Evolutionary conservation across 2,888 invertebrate species (phyloP).

Genomic region (Antheraea yamamai): DNA sequence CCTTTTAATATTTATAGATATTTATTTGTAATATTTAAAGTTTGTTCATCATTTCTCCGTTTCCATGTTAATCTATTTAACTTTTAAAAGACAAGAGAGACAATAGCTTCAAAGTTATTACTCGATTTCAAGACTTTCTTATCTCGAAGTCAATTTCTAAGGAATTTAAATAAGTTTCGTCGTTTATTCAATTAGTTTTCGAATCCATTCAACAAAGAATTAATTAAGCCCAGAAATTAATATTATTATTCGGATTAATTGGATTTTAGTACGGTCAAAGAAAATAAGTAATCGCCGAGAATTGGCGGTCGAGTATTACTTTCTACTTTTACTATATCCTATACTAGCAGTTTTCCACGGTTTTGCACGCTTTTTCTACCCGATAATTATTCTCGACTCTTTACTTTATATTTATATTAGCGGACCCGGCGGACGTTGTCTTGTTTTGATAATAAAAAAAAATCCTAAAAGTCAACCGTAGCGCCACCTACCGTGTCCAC

Average conservation of each 20-base stretch:
- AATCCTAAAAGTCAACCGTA: too few relatives aligned
- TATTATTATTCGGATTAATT: neutral
- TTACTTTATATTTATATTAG: too few relatives aligned
- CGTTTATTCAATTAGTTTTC: slow-evolving; percentile 10
- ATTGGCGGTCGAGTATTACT: neutral
- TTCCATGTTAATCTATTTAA: neutral
- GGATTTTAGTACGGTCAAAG: neutral
- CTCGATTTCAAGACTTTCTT: neutral
- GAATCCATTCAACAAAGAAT: neutral
- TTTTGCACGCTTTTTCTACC: too few relatives aligned
- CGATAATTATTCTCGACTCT: too few relatives aligned
- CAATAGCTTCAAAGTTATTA: neutral
- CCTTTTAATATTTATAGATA: too few relatives aligned
- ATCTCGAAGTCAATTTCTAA: neutral
- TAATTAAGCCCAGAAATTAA: slow-evolving; percentile 1
- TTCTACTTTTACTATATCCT: too few relatives aligned
- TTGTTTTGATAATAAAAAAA: too few relatives aligned
- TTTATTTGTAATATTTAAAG: too few relatives aligned
- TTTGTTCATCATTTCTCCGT: neutral
- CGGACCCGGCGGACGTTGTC: too few relatives aligned
- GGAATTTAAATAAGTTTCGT: slow-evolving; percentile 5
- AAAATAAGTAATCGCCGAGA: neutral
- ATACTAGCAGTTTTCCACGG: too few relatives aligned
- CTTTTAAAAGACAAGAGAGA: neutral
- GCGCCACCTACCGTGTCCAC: too few relatives aligned